phyloP scores from a whole-genome alignment of 1,140 invertebrate genomes.

The Nixonia krombeini region DNA sequence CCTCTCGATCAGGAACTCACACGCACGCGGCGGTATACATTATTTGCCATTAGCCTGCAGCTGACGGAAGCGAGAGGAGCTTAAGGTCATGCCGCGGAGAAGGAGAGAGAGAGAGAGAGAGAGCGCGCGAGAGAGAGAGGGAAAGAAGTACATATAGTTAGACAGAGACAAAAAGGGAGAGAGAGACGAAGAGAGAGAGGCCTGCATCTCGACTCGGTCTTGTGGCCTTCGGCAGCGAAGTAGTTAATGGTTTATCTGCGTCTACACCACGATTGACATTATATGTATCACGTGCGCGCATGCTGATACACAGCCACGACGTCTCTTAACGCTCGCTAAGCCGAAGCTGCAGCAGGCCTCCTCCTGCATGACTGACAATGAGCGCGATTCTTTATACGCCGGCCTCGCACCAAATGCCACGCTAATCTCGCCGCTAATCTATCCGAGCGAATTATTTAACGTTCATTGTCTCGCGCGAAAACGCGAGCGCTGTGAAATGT shows the following conservation, averaged over 20 bases:
- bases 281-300: constrained; percentile 43
- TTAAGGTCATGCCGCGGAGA: constrained; percentile 53
- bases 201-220: constrained; percentile 54
- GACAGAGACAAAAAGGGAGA: constrained; percentile 35
- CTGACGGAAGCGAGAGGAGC: constrained; percentile 55
- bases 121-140: too few relatives aligned
- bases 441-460: background rate
- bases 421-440: constrained; percentile 27
- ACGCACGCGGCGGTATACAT: constrained; percentile 20
- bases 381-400: constrained; percentile 24
- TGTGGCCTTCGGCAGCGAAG: constrained; percentile 50
- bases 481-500: too few relatives aligned
- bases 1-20: constrained; percentile 7
- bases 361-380: constrained; percentile 17
- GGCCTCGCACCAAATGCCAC: constrained; percentile 42
- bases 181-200: constrained; percentile 26
- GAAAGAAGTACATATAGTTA: too few relatives aligned
- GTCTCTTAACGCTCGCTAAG: constrained; percentile 31
- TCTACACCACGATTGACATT: constrained; percentile 49
- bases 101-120: constrained; percentile 6
- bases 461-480: background rate
- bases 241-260: constrained; percentile 49
- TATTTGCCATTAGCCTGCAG: constrained; percentile 56
- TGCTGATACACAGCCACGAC: constrained; percentile 27
- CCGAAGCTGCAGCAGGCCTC: constrained; percentile 13